Conservation (phyloP, 2,113 vertebrate genomes). For the Camelus dromedarius region DNA sequence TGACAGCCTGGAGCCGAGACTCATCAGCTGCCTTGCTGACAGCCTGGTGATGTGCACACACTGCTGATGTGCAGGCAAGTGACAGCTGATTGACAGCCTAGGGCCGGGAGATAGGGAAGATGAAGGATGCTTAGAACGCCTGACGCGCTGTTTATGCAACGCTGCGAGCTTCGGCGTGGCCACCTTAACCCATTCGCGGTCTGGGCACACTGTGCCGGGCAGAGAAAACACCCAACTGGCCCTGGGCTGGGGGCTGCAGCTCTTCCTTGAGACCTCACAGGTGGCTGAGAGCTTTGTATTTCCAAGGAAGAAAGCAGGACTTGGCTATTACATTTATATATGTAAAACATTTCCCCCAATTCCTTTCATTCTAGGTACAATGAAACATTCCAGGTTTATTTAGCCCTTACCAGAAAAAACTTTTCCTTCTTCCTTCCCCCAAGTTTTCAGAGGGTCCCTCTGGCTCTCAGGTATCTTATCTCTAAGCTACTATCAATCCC, state of each 20-base stretch:
- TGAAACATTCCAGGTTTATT: slow-evolving; percentile 69
- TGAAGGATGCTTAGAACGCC: slow-evolving; percentile 87
- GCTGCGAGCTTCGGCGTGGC: slow-evolving; percentile 74
- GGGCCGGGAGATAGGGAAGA: slow-evolving; percentile 84
- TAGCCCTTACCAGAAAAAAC: slow-evolving; percentile 44
- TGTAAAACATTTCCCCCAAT: slow-evolving; percentile 41
- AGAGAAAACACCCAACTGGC: neutral
- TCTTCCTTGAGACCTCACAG: neutral
- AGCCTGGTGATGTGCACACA: slow-evolving; percentile 84
- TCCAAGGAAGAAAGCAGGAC: slow-evolving; percentile 56
- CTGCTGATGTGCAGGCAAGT: slow-evolving; percentile 86
- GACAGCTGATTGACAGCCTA: slow-evolving; percentile 91
- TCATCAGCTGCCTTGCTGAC: slow-evolving; percentile 89
- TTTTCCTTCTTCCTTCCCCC: neutral
- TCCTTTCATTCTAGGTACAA: slow-evolving; percentile 55
- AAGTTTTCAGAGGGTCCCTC: neutral
- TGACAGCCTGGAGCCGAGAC: slow-evolving; percentile 86
- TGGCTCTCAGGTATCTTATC: neutral
- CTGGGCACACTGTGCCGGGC: neutral
- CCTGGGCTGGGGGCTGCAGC: slow-evolving; percentile 26
- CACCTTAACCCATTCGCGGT: slow-evolving; percentile 84
- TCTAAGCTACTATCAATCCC: neutral
- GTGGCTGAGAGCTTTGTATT: slow-evolving; percentile 60
- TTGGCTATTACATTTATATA: slow-evolving; percentile 57
- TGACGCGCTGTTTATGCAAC: slow-evolving; percentile 84